Evolutionary conservation across 2,888 invertebrate genomes (phyloP).

Genomic region (Drepana falcataria): DNA sequence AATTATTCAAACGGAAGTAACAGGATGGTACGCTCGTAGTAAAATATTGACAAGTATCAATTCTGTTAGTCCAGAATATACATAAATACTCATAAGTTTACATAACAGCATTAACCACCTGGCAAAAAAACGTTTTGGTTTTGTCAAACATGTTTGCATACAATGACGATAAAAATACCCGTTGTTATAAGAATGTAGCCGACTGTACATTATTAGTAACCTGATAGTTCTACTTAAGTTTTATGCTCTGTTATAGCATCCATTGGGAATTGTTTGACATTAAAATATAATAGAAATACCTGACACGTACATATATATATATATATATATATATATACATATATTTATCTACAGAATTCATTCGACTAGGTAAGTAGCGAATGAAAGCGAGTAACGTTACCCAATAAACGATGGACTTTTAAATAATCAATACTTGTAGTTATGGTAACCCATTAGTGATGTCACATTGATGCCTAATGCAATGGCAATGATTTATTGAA

Average conservation of each 20-base stretch:
- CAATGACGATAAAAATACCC: no score
- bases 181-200: not conserved
- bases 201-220: not conserved
- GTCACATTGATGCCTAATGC: not conserved
- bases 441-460: slow-evolving; percentile 20
- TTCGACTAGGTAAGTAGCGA: no score
- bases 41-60: no score
- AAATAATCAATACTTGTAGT: slow-evolving; percentile 22
- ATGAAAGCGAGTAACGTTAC: not conserved
- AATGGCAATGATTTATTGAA: not conserved
- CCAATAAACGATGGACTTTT: slow-evolving; percentile 3
- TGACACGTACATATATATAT: not conserved
- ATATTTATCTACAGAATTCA: no score
- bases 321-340: no score
- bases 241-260: not conserved
- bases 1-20: no score
- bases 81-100: no score
- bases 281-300: slow-evolving; percentile 2
- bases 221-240: not conserved
- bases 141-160: no score
- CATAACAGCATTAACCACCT: no score
- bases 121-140: no score
- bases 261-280: slow-evolving; percentile 1
- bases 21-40: no score
- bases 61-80: no score